These are phyloP conservation scores for Tretioscincus oriximinensis DNA, from an alignment of 2,113 vertebrate species.

Conservation along the genomic window DNA sequence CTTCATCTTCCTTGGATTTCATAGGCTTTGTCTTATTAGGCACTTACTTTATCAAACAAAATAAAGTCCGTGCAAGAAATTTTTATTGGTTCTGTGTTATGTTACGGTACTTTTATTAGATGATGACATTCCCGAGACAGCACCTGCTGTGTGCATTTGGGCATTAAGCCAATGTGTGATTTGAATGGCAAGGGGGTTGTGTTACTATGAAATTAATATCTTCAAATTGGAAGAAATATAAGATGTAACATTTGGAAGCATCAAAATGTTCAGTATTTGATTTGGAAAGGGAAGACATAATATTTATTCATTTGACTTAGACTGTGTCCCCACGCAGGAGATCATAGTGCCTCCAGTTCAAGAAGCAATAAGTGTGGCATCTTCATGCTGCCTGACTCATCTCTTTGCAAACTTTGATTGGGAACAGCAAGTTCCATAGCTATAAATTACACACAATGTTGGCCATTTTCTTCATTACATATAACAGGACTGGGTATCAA, in stretches of 20 bases:
- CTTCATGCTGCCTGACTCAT: too few relatives aligned
- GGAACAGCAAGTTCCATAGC: too few relatives aligned
- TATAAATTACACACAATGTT: too few relatives aligned
- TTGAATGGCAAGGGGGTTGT: constrained; percentile 56
- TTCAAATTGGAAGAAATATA: constrained; percentile 43
- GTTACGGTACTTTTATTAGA: constrained; percentile 71
- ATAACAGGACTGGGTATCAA: too few relatives aligned
- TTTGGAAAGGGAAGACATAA: too few relatives aligned
- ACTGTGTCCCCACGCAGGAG: too few relatives aligned
- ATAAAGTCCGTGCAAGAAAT: constrained; percentile 44
- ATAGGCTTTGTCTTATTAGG: constrained; percentile 59
- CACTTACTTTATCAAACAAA: constrained; percentile 67
- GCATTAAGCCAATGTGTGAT: constrained; percentile 60
- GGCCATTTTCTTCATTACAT: too few relatives aligned
- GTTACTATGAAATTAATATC: constrained; percentile 58
- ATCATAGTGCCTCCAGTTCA: too few relatives aligned
- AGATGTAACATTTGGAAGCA: constrained; percentile 38
- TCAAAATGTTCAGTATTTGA: too few relatives aligned
- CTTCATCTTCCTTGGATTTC: constrained; percentile 44
- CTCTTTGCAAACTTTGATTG: too few relatives aligned
- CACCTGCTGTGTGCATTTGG: constrained; percentile 73
- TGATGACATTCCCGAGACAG: constrained; percentile 68
- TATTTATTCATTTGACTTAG: too few relatives aligned
- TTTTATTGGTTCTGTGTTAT: constrained; percentile 68
- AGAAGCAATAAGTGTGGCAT: too few relatives aligned